These are phyloP conservation scores for Pseudomyrmex concolor DNA, from an alignment of 1,140 invertebrate genomes.

Conservation along the genomic window DNA sequence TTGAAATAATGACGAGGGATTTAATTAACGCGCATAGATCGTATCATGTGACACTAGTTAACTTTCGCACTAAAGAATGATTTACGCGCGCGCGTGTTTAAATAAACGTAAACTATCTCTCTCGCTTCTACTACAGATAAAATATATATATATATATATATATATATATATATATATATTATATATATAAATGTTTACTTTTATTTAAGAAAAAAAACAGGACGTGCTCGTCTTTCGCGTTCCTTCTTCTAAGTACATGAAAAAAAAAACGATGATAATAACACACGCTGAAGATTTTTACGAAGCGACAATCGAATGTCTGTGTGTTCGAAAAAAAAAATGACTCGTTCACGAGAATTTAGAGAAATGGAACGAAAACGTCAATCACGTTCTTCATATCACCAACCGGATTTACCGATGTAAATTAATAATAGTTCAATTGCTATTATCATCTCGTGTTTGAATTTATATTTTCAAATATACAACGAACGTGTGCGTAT, in stretches of 20 bases:
- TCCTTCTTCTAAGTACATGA: background rate
- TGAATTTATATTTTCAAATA: background rate
- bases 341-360: slow-evolving; percentile 17
- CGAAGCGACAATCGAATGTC: slow-evolving; percentile 17
- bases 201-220: background rate
- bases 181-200: too few relatives aligned
- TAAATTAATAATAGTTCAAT: background rate
- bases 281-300: background rate
- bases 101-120: too few relatives aligned
- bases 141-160: too few relatives aligned
- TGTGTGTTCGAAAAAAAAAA: background rate
- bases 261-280: background rate
- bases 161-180: too few relatives aligned
- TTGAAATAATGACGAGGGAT: too few relatives aligned
- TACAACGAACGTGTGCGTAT: slow-evolving; percentile 16
- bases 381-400: background rate
- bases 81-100: too few relatives aligned
- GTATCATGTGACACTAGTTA: too few relatives aligned
- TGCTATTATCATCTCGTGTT: background rate
- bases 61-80: too few relatives aligned
- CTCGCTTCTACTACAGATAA: too few relatives aligned
- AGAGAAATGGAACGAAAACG: background rate
- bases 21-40: too few relatives aligned
- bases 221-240: background rate
- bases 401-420: background rate